These are phyloP conservation scores for Isurus oxyrinchus DNA, from an alignment of 2,113 vertebrate species.

Conservation along the genomic window DNA sequence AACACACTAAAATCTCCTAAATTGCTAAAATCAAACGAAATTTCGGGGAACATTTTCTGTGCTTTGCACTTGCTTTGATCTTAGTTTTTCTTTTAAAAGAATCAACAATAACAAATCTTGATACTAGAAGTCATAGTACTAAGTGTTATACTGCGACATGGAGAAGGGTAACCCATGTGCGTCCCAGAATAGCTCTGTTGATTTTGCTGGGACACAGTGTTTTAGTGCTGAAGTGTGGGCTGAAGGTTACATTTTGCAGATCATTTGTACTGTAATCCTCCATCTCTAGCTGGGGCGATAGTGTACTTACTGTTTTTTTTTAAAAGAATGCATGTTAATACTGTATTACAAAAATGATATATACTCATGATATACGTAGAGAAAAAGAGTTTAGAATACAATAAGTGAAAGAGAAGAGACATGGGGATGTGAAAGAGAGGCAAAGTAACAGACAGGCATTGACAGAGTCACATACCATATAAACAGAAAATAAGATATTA, in stretches of 20 bases:
- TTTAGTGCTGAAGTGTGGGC: not conserved
- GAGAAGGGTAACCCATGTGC: not conserved
- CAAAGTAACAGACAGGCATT: not conserved
- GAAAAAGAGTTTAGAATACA: not conserved
- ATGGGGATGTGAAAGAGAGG: not conserved
- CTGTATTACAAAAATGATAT: not conserved
- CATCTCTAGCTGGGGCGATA: not conserved
- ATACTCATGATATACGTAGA: not conserved
- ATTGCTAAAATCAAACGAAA: not conserved
- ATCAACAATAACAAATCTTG: not conserved
- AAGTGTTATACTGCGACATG: too few species aligned
- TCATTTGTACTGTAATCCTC: not conserved
- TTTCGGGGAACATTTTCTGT: not conserved
- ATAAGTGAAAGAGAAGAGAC: not conserved
- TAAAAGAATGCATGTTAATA: not conserved
- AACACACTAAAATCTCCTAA: not conserved
- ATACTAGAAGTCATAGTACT: too few species aligned
- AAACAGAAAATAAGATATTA: not conserved
- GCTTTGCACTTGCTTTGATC: not conserved
- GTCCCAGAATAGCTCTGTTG: not conserved
- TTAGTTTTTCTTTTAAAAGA: not conserved
- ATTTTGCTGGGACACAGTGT: not conserved
- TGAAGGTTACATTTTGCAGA: not conserved
- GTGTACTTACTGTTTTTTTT: not conserved
- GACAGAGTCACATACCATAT: not conserved